A percentile compares a stretch with the other conserved stretches of the same genome.
phyloP scores from a whole-genome alignment of 2,113 vertebrate species.

The Ifrita kowaldi region DNA sequence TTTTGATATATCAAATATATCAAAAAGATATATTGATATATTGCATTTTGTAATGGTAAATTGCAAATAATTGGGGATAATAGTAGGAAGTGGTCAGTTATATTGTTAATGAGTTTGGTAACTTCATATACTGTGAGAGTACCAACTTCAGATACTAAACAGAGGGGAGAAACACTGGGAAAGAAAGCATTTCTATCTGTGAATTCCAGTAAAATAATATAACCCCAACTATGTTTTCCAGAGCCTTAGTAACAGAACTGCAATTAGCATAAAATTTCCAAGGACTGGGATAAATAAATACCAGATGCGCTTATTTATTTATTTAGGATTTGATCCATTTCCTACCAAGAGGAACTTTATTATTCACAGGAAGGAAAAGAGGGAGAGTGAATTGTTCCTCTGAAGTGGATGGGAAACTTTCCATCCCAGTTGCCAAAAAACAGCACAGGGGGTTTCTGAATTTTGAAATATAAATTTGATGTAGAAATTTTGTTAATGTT shows the following conservation, averaged over 20 bases:
- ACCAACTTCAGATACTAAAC: background rate
- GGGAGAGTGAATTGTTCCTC: background rate
- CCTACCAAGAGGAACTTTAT: background rate
- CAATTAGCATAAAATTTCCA: constrained; percentile 22
- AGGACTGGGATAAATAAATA: constrained; percentile 19
- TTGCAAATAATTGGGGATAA: background rate
- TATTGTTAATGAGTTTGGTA: background rate
- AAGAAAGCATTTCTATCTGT: background rate
- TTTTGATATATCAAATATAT: no score
- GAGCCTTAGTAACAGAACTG: background rate
- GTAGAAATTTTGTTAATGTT: background rate
- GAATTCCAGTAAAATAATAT: background rate
- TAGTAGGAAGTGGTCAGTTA: background rate
- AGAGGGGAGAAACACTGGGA: background rate
- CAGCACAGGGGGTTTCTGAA: background rate
- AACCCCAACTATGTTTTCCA: background rate
- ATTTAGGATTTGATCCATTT: constrained; percentile 22
- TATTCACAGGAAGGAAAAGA: background rate
- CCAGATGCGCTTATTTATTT: constrained; percentile 3
- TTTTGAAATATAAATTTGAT: background rate
- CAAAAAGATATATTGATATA: background rate
- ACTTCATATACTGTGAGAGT: background rate
- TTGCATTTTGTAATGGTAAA: background rate
- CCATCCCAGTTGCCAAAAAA: background rate
- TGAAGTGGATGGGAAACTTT: background rate